Evolutionary conservation across 2,113 vertebrate genomes (phyloP).

Genomic region (Gadus macrocephalus): DNA sequence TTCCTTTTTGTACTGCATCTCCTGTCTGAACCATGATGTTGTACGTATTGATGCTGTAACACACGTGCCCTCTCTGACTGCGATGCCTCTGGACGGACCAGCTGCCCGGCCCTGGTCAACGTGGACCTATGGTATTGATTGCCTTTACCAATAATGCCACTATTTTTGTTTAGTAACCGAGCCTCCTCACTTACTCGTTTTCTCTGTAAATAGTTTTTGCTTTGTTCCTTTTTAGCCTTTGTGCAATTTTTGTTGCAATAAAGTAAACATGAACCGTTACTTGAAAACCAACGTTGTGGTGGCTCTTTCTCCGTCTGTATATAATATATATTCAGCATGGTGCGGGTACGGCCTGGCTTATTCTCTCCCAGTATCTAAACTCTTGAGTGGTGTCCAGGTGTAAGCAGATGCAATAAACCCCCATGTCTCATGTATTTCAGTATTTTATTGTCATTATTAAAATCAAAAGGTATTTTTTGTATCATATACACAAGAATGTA

Average conservation of each 20-base stretch:
- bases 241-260: slow-evolving; percentile 75
- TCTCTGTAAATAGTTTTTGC: slow-evolving; percentile 32
- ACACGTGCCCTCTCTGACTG: slow-evolving; percentile 63
- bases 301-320: slow-evolving; percentile 8
- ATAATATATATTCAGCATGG: not conserved
- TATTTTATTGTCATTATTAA: slow-evolving; percentile 86
- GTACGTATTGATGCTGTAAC: slow-evolving; percentile 55
- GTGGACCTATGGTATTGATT: slow-evolving; percentile 61
- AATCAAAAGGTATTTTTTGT: slow-evolving; percentile 90
- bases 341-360: no score
- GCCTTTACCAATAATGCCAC: slow-evolving; percentile 64
- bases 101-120: slow-evolving; percentile 60
- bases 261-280: slow-evolving; percentile 73
- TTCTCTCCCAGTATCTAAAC: no score
- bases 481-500: slow-evolving; percentile 92
- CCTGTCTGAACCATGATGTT: slow-evolving; percentile 27
- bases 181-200: slow-evolving; percentile 45
- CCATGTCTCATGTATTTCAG: slow-evolving; percentile 82
- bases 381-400: no score
- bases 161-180: slow-evolving; percentile 55
- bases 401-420: no score
- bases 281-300: slow-evolving; percentile 52
- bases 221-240: slow-evolving; percentile 49
- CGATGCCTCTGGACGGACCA: slow-evolving; percentile 59
- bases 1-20: slow-evolving; percentile 33